Evolutionary conservation across 2,888 invertebrate genomes (phyloP).

Genomic region (Epinotia demarniana): DNA sequence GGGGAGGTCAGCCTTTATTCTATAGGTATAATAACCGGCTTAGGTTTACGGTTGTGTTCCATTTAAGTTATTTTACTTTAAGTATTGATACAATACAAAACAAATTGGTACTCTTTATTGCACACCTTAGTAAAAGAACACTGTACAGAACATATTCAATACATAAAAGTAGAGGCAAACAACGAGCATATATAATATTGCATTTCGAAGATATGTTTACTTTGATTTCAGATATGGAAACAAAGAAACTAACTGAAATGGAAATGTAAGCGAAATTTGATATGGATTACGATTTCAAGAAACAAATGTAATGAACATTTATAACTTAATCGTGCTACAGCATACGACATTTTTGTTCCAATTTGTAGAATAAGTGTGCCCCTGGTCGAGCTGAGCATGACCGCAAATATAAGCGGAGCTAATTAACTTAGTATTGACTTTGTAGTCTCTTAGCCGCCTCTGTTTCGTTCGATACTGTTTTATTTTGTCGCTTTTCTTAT

Average conservation of each 20-base stretch:
- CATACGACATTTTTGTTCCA: not conserved
- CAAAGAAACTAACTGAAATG: too few relatives aligned
- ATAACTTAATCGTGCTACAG: not conserved
- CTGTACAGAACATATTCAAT: too few relatives aligned
- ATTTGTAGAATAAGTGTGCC: constrained; percentile 50
- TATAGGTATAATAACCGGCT: too few relatives aligned
- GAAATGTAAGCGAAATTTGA: not conserved
- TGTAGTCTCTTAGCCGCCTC: constrained; percentile 53
- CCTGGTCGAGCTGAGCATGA: constrained; percentile 50
- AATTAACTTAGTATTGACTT: constrained; percentile 67
- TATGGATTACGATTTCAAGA: not conserved
- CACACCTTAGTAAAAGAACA: too few relatives aligned
- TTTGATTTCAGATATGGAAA: not conserved
- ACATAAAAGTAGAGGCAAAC: too few relatives aligned
- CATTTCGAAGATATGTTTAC: too few relatives aligned
- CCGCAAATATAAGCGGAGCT: constrained; percentile 66
- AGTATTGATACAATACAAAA: too few relatives aligned
- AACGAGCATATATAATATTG: too few relatives aligned
- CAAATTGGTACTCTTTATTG: too few relatives aligned
- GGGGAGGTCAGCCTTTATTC: too few relatives aligned
- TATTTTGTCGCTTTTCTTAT: not conserved
- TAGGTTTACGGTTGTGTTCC: too few relatives aligned
- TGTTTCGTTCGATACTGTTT: constrained; percentile 2
- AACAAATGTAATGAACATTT: not conserved
- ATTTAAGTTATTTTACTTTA: too few relatives aligned